A percentile compares a stretch with the other conserved stretches of the same genome.
phyloP scores from a whole-genome alignment of 2,113 vertebrate species.

The Pardalotus punctatus region DNA sequence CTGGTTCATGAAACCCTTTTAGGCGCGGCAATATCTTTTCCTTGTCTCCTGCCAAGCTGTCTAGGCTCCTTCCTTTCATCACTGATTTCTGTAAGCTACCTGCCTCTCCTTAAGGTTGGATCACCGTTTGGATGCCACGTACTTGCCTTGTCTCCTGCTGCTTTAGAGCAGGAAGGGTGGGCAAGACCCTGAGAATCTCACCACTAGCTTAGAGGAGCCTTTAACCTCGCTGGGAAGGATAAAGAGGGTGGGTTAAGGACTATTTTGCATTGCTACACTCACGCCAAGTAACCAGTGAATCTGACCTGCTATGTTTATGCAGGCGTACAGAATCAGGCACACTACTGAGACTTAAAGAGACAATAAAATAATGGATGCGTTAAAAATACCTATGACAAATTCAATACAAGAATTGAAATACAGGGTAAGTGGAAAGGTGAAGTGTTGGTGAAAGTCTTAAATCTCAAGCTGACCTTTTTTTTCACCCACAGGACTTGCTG shows the following conservation, averaged over 20 bases:
- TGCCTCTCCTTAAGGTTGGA: not conserved
- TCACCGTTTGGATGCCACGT: not conserved
- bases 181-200: not conserved
- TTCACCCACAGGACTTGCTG: slow-evolving; percentile 37
- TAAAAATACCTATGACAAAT: slow-evolving; percentile 48
- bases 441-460: slow-evolving; percentile 59
- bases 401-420: slow-evolving; percentile 43
- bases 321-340: not conserved
- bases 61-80: not conserved
- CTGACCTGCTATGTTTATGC: not conserved
- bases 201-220: not conserved
- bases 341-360: not conserved
- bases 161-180: not conserved
- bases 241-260: not conserved
- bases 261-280: not conserved
- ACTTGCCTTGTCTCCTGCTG: not conserved
- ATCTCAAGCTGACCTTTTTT: slow-evolving; percentile 54
- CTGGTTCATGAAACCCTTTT: not conserved
- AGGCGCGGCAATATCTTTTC: not conserved
- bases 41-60: not conserved
- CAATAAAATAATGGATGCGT: not conserved
- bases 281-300: not conserved
- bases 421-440: slow-evolving; percentile 54
- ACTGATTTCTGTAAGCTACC: not conserved
- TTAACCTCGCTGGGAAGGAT: not conserved